Base-by-base conservation (phyloP, 2,113 vertebrate genomes). In the Catharus bicknelli region DNA sequence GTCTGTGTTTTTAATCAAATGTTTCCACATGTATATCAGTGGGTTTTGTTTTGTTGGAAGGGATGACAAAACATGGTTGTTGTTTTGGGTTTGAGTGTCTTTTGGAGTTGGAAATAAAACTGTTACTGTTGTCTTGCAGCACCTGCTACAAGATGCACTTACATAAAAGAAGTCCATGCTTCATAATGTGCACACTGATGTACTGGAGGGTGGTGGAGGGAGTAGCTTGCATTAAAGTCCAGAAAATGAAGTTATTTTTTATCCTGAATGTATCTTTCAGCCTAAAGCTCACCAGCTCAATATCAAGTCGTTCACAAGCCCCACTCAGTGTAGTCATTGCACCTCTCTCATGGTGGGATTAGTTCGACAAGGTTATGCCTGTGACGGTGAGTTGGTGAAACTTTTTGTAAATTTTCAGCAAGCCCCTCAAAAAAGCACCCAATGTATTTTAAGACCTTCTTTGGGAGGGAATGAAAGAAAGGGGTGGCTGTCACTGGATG, bases 291-390 rank as follows among this genome's bases (percentile, higher is more conserved):
- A 99, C 85, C 99, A 99, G 96, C 97, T 99, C 96, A 99, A 97
- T 95, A 98, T 99, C 97, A 99, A 98, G 98, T 99, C 98, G 5
- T 99, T 99, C 97, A 97, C 98, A 90, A 99, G 98, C 83, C 99
- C 99, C 9, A 98, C 99, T 3, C 99, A 99, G 91, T 99, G 99
- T 95, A 98, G 98, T 43, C 99, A 99, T 95, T 99, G 99, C 96
- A 99, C 98, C 30, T 99, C 99, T 9, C 97, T 99, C 54, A 99
- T 99, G 99, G 98, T 99, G 75, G 99, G 99, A n/a, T 98, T 99
- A 63, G 96, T 98, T 87, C 97, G 99, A 27, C 99, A 99, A 96
- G 99, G 99, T 55, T 99, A 98, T 32, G 98, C 98, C 95, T 99
- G 99, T 4, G 99, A 99, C 45, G 99, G 99, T 99, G 95, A 97